Conservation (phyloP, 2,888 invertebrate genomes). For the Maniola hyperantus region DNA sequence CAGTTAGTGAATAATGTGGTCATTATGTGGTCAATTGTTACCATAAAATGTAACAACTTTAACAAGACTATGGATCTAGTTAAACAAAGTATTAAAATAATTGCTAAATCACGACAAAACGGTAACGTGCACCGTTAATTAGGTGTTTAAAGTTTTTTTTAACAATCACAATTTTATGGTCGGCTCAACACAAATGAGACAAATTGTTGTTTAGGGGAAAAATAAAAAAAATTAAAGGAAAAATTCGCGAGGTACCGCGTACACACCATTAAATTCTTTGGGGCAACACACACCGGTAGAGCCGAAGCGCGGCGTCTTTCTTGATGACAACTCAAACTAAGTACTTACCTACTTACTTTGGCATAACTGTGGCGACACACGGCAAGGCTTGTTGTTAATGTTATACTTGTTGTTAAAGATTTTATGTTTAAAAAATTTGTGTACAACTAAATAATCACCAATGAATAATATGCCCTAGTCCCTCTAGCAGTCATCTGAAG, state of each 20-base stretch:
- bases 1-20: slow-evolving; percentile 4
- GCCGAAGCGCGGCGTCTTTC: no score
- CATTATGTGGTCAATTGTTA: slow-evolving; percentile 19
- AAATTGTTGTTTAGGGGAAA: slow-evolving; percentile 35
- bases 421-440: no score
- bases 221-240: not conserved
- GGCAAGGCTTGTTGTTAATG: no score
- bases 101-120: slow-evolving; percentile 47
- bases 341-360: no score
- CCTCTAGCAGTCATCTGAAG: no score
- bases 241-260: not conserved
- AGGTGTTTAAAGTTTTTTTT: slow-evolving; percentile 63
- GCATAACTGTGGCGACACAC: no score
- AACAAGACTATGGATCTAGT: slow-evolving; percentile 37
- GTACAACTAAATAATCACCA: no score
- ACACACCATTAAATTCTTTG: not conserved
- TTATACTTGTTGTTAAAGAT: no score
- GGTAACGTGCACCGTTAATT: slow-evolving; percentile 59
- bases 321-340: no score
- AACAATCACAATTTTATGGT: slow-evolving; percentile 70
- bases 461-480: no score
- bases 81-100: slow-evolving; percentile 46
- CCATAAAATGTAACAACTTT: slow-evolving; percentile 27
- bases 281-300: no score
- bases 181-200: slow-evolving; percentile 65